Evolutionary conservation across 2,113 vertebrate species (phyloP).

Genomic region (Nettapus auritus): DNA sequence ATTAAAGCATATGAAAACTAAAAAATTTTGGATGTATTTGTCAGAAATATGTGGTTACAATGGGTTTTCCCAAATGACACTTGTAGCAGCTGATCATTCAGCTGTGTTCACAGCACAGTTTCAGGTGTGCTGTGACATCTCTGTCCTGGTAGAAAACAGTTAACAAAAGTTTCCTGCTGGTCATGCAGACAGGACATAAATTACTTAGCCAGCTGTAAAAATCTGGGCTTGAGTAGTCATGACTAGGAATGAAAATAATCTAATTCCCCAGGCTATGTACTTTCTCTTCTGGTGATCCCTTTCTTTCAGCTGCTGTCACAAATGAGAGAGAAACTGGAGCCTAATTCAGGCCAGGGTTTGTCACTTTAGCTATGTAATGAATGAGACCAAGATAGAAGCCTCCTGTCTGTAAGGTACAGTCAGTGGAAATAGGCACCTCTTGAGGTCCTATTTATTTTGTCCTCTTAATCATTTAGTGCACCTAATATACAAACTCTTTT

Average conservation of each 20-base stretch:
- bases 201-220: background rate
- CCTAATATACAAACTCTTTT: background rate
- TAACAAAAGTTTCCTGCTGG: background rate
- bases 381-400: background rate
- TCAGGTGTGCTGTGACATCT: background rate
- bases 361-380: background rate
- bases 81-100: background rate
- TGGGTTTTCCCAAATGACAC: background rate
- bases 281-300: background rate
- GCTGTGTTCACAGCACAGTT: background rate
- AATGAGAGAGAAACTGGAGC: background rate
- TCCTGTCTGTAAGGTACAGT: background rate
- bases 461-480: background rate
- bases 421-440: background rate
- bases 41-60: background rate
- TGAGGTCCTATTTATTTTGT: background rate
- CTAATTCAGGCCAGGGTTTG: background rate
- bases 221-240: background rate
- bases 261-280: accelerated
- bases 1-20: background rate
- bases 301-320: background rate
- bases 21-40: background rate
- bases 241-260: background rate
- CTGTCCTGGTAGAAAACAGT: background rate
- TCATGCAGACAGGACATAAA: accelerated